Evolutionary conservation across 2,888 invertebrate species (phyloP), one percentile per base, ranked within the genome.

Genomic region (Pogonocherus hispidulus): DNA sequence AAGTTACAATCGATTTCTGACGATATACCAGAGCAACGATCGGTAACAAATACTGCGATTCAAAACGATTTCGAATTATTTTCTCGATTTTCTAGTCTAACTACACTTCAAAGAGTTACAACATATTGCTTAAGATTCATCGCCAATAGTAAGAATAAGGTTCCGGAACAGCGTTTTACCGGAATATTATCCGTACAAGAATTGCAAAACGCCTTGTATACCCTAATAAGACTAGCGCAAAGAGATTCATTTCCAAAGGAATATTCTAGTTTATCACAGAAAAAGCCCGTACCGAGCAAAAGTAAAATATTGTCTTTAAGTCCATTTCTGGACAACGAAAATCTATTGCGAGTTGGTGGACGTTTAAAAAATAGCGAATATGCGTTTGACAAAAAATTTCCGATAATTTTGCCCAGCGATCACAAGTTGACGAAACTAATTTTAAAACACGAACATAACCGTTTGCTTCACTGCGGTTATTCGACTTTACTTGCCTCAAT

Each of bases 331-430:
- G 73, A 71, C 22, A 35, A 66, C 8, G n/a, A 52, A 8, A 60
- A 62, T n/a, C 41, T 74, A 60, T 49, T 74, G 0, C 46, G 71
- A 63, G 74, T 74, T 19, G 74, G 74, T 18, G 72, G 75, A 18
- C 41, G 71, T 18, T 52, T 69, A 44, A 23, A 63, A 20, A 49
- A 65, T 19, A 62, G 67, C n/a, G 14, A 47, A 19, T 52, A 59
- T 20, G 9, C 18, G 3, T 74, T 52, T 47, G 57, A 63, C 35
- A 57, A 67, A 49, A 75, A 62, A 68, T 67, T 71, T 60, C 75
- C 70, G 18, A 60, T 70, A 19, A 18, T 76, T n/a, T 35, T 76
- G 41, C 37, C 54, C n/a, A 32, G 20, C 8, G 69, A 71, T 41
- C 75, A 76, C 57, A 16, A 3, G 9, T 56, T 75, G 11, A 68